A percentile compares a stretch with the other conserved stretches of the same genome.
Evolutionary conservation across 2,113 vertebrate species (phyloP).

Genomic region (Todiramphus chloris): DNA sequence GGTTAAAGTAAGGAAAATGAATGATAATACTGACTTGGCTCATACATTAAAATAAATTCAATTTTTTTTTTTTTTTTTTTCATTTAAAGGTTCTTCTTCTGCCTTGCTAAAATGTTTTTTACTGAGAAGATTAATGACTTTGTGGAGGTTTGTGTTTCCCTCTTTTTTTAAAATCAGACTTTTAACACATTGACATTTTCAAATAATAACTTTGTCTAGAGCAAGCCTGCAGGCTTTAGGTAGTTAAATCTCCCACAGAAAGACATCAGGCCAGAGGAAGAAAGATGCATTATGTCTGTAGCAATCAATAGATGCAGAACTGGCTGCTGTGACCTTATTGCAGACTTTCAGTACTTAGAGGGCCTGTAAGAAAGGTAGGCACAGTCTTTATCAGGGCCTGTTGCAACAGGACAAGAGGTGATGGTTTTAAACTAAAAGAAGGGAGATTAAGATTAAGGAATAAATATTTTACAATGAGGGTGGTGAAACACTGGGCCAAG

Average conservation of each 20-base stretch:
- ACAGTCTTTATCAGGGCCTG: too few species aligned
- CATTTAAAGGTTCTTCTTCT: not conserved
- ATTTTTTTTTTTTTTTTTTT: not conserved
- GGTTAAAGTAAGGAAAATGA: not conserved
- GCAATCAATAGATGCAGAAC: not conserved
- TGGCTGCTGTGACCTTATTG: not conserved
- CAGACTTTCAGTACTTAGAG: too few species aligned
- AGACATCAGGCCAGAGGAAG: not conserved
- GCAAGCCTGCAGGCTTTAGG: not conserved
- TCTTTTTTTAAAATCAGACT: not conserved
- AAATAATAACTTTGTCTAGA: not conserved
- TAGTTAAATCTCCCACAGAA: not conserved
- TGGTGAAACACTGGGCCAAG: too few species aligned
- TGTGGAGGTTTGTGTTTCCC: not conserved
- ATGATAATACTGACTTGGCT: not conserved
- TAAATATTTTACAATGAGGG: too few species aligned
- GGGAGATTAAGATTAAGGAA: too few species aligned
- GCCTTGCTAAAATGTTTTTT: not conserved
- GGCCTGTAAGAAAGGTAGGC: too few species aligned
- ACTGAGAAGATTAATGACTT: not conserved
- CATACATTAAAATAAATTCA: not conserved
- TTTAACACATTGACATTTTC: not conserved
- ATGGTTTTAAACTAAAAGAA: too few species aligned
- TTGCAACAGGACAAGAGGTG: too few species aligned
- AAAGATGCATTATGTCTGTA: not conserved